Evolutionary conservation across 2,113 vertebrate species (phyloP), one percentile per base, ranked within the genome.

Genomic region (Pao palembangensis): DNA sequence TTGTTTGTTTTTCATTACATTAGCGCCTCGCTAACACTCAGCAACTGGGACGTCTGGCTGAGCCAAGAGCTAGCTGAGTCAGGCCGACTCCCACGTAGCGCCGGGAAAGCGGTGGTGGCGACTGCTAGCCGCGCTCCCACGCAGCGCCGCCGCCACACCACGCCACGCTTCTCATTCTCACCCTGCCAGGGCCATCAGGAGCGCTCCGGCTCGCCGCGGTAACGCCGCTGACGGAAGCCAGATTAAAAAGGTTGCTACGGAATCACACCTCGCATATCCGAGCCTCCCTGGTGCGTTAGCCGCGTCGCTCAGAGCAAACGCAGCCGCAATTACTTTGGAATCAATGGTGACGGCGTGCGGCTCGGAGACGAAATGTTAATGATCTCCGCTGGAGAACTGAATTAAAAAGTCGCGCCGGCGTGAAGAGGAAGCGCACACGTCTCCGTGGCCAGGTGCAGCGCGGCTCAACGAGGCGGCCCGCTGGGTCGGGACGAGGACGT

Each of bases 291-390:
- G 6, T 6, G 25, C 25, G 25, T 25, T 25, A n/a, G n/a, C n/a
- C n/a, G n/a, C n/a, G 25, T 6, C 25, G 25, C 6, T 4, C 3
- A 28, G 6, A 28, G 25, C 25, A 6, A 28, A 28, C 28, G 5
- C 28, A 31, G 28, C 55, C 76, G 74, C 64, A 80, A 80, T 83
- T 79, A 77, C 56, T 49, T 83, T 75, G 80, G 77, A 85, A 87
- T 83, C 76, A 88, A 77, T 68, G 85, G 80, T 74, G 70, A 83
- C 78, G 76, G 53, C 56, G 71, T 41, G 73, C 43, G 57, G 55
- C 69, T 75, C 63, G 17, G 60, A 74, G 68, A 76, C 70, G 70
- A 75, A 72, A 75, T 66, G 64, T 54, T 38, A 2, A 67, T 58
- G 59, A 72, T 80, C 79, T 79, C 74, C 63, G 75, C 51, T 63